Evolutionary conservation across 2,797 vertebrate genomes (phyloP).

Genomic region (Anguilla marmorata): DNA sequence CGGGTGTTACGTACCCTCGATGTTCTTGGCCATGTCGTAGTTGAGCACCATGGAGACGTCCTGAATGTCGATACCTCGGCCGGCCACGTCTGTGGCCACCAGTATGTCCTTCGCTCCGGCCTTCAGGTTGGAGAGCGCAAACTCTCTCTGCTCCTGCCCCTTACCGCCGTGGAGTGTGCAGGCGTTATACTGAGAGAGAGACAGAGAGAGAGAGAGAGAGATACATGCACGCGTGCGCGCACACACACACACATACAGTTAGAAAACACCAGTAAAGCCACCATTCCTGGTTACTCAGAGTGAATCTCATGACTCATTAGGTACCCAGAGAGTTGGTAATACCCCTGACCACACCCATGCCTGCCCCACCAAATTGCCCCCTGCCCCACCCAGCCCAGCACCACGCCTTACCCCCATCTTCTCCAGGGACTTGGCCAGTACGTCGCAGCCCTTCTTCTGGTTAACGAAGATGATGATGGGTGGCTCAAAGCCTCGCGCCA

Average conservation of each 20-base stretch:
- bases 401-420: constrained; percentile 90
- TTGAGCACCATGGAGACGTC: constrained; percentile 98
- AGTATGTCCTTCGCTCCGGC: constrained; percentile 97
- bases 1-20: constrained; percentile 82
- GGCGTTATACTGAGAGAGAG: constrained; percentile 85
- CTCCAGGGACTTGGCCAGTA: constrained; percentile 96
- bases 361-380: neutral
- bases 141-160: constrained; percentile 97
- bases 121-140: constrained; percentile 96
- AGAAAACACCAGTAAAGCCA: neutral
- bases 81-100: constrained; percentile 97
- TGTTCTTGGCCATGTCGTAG: constrained; percentile 99
- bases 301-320: neutral
- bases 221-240: no score
- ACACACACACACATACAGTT: neutral
- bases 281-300: neutral
- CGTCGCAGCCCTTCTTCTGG: constrained; percentile 98
- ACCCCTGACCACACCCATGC: neutral
- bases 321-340: neutral
- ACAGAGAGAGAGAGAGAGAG: accelerated
- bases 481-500: constrained; percentile 91
- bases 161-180: constrained; percentile 97
- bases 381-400: neutral
- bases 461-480: constrained; percentile 99
- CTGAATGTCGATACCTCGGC: constrained; percentile 96